Evolutionary conservation across 2,113 vertebrate genomes (phyloP).

Genomic region (Salminus brasiliensis): DNA sequence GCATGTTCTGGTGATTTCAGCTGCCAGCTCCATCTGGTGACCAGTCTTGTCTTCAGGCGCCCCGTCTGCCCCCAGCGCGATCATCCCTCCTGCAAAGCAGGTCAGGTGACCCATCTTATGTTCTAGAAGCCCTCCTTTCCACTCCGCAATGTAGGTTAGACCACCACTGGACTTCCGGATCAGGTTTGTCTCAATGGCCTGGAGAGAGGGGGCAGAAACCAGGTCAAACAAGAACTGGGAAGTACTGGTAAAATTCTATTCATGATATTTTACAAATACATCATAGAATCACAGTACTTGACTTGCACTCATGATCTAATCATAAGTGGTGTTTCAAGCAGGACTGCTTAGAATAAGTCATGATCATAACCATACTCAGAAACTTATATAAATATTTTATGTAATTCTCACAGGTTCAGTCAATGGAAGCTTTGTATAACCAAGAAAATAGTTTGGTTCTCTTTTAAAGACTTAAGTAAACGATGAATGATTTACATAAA

Average conservation of each 20-base stretch:
- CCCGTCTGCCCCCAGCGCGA: constrained; percentile 91
- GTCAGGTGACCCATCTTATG: constrained; percentile 99
- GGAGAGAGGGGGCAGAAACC: background rate
- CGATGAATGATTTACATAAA: too few species aligned
- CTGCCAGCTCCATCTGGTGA: constrained; percentile 91
- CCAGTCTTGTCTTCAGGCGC: constrained; percentile 85
- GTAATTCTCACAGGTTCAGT: too few species aligned
- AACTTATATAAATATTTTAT: too few species aligned
- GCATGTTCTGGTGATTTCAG: constrained; percentile 95
- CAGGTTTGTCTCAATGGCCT: constrained; percentile 95
- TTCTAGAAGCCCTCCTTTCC: constrained; percentile 96
- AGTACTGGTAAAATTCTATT: background rate
- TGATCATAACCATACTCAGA: too few species aligned
- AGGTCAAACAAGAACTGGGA: background rate
- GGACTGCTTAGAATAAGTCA: too few species aligned
- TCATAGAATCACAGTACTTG: too few species aligned
- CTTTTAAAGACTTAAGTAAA: too few species aligned
- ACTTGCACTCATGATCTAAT: too few species aligned
- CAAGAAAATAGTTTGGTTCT: too few species aligned
- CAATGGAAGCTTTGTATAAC: too few species aligned
- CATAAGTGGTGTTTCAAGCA: too few species aligned
- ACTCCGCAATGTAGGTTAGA: constrained; percentile 95
- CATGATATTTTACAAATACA: too few species aligned
- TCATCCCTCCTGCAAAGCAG: constrained; percentile 98
- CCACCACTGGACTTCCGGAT: constrained; percentile 90